These are phyloP conservation scores for Muscicapa comitata DNA, from an alignment of 2,797 vertebrate species.

Conservation along the genomic window DNA sequence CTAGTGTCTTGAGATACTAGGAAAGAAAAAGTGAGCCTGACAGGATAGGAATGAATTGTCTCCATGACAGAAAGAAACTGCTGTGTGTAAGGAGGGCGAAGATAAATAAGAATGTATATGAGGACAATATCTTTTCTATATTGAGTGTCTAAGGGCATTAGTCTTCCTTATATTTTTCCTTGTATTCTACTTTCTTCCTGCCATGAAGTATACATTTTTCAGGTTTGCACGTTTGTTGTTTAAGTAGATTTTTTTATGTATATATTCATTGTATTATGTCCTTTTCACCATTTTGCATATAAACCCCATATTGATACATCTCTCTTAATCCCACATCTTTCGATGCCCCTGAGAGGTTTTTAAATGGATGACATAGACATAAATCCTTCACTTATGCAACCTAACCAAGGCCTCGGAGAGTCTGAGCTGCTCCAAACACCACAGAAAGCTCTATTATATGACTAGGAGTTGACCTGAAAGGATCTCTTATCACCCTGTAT, in stretches of 20 bases:
- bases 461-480: neutral
- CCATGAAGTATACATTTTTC: neutral
- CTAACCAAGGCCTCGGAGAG: neutral
- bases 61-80: constrained; percentile 13
- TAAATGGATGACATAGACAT: neutral
- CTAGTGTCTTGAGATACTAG: constrained; percentile 30
- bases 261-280: neutral
- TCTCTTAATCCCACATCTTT: neutral
- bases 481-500: neutral
- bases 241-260: neutral
- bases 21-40: constrained; percentile 33
- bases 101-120: constrained; percentile 21
- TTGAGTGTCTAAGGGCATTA: neutral
- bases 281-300: neutral
- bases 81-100: neutral
- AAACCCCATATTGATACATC: neutral
- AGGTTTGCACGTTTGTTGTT: neutral
- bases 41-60: constrained; percentile 34
- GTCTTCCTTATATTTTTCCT: neutral
- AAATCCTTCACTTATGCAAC: neutral
- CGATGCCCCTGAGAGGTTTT: neutral
- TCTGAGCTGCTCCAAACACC: neutral
- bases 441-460: neutral
- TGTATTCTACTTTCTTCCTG: neutral
- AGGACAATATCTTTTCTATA: constrained; percentile 6